A percentile compares a stretch with the other conserved stretches of the same genome.
These are phyloP conservation scores for Ptilonorhynchus violaceus DNA, from an alignment of 2,113 vertebrate genomes.

Conservation along the genomic window DNA sequence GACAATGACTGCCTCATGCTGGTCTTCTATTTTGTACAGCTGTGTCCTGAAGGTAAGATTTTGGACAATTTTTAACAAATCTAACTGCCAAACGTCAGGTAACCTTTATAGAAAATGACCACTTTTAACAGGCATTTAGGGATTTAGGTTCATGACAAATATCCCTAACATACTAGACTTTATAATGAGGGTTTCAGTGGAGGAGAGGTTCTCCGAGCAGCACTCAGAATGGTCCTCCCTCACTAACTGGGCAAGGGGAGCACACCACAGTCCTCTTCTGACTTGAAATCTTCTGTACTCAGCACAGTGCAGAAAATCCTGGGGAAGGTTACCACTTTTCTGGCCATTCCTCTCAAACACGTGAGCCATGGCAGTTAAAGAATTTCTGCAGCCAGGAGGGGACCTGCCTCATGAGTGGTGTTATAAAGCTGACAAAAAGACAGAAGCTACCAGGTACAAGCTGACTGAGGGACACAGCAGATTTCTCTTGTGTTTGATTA, in stretches of 20 bases:
- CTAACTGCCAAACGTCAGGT: background rate
- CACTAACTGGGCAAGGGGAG: background rate
- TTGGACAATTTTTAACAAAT: background rate
- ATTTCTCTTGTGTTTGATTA: background rate
- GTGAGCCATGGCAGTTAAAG: accelerated
- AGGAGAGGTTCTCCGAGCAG: background rate
- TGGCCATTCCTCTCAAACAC: background rate
- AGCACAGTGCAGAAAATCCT: background rate
- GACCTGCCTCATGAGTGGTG: background rate
- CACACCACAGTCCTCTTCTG: background rate
- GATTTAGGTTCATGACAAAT: background rate
- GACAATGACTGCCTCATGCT: background rate
- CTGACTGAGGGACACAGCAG: background rate
- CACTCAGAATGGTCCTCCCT: background rate
- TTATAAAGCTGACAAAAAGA: background rate
- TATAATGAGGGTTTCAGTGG: background rate
- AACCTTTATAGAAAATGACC: background rate
- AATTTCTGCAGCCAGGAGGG: background rate
- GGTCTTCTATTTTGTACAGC: background rate
- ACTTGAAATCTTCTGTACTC: background rate
- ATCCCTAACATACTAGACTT: background rate
- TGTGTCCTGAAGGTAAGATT: background rate
- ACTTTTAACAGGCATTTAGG: background rate
- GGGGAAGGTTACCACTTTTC: background rate
- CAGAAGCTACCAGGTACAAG: background rate